phyloP scores from a whole-genome alignment of 2,113 vertebrate species.

The Hippocampus zosterae region DNA sequence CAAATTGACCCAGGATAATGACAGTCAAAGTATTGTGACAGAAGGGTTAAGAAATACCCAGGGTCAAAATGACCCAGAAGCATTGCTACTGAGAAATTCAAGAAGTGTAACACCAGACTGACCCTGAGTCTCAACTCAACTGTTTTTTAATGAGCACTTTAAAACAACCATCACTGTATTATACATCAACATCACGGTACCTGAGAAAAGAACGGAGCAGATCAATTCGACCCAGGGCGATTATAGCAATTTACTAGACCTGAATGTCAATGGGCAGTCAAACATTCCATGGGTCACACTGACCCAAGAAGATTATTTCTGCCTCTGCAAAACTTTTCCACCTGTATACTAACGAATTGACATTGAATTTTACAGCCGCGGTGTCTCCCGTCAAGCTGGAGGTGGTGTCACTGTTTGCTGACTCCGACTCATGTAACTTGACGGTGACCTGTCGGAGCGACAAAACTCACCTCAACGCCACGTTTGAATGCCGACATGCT shows the following conservation, averaged over 20 bases:
- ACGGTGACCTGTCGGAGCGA: constrained; percentile 26
- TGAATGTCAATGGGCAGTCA: background rate
- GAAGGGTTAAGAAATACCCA: no score
- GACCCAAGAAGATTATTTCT: background rate
- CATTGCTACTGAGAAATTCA: no score
- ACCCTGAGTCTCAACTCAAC: no score
- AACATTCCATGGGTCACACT: background rate
- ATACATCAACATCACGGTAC: background rate
- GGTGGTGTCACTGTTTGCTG: background rate
- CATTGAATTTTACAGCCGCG: constrained; percentile 20
- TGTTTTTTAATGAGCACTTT: no score
- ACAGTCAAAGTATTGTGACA: no score
- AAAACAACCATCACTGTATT: no score
- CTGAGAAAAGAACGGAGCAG: background rate
- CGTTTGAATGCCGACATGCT: background rate
- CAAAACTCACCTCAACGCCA: constrained; percentile 13
- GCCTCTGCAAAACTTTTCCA: background rate
- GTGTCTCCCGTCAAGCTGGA: constrained; percentile 4
- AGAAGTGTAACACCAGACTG: no score
- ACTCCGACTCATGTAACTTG: constrained; percentile 8
- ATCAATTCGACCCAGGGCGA: background rate
- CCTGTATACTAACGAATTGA: background rate
- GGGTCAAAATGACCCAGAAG: no score
- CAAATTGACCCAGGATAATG: no score
- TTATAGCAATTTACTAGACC: background rate